Evolutionary conservation across 1,140 invertebrate species (phyloP).

Genomic region (Semibalanus balanoides): DNA sequence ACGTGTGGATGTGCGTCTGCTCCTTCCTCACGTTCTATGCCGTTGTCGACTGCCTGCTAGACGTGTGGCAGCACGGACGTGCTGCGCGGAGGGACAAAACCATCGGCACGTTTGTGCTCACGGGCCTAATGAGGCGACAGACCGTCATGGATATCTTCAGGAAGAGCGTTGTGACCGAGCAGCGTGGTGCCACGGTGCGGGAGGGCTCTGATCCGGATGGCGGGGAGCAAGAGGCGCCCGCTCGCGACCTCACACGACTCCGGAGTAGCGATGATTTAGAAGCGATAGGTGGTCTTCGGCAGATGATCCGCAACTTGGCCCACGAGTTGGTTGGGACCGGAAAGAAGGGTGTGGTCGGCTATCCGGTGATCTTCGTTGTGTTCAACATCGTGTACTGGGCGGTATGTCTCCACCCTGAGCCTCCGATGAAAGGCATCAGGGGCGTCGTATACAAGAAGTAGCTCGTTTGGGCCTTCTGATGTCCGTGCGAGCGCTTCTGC

Average conservation of each 20-base stretch:
- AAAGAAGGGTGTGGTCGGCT: neutral
- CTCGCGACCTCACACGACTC: neutral
- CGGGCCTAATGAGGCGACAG: neutral
- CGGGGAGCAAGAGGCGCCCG: neutral
- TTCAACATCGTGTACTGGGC: neutral
- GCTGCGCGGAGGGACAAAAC: neutral
- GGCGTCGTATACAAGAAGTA: no score
- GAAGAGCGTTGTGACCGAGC: neutral
- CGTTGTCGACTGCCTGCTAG: neutral
- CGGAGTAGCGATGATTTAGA: neutral
- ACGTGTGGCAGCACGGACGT: neutral
- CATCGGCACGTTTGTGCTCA: neutral
- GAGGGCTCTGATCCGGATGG: neutral
- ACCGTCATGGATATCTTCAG: neutral
- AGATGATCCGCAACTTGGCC: neutral
- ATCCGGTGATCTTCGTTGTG: neutral
- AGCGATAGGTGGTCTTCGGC: neutral
- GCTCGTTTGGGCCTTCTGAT: no score
- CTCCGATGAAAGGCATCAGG: no score
- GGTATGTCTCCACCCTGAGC: neutral
- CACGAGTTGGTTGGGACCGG: no score
- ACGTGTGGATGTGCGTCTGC: conserved; percentile 53
- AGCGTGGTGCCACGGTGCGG: no score
- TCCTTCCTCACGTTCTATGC: conserved; percentile 38
- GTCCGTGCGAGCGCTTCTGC: no score